Conservation (phyloP, 2,888 invertebrate species). For the Hoplodrina blanda region DNA sequence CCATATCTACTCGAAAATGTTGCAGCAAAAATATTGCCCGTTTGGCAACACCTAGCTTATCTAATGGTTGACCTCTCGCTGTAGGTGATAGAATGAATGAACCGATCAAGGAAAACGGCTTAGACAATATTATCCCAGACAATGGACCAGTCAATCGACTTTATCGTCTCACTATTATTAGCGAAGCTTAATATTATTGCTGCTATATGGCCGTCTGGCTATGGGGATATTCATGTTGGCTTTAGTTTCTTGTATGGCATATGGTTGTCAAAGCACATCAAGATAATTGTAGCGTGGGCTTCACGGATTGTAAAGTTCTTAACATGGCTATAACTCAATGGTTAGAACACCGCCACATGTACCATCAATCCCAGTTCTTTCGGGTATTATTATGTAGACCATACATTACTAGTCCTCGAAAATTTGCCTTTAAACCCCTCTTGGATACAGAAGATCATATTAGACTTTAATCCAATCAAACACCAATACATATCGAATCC, state of each 20-base stretch:
- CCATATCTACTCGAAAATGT: too few species aligned
- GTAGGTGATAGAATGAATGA: constrained; percentile 21
- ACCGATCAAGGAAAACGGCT: constrained; percentile 38
- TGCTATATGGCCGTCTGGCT: constrained; percentile 15
- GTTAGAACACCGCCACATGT: not conserved
- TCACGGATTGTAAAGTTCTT: constrained; percentile 17
- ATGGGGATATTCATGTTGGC: constrained; percentile 13
- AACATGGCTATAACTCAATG: constrained; percentile 4
- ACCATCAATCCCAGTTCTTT: not conserved
- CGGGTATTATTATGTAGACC: too few species aligned
- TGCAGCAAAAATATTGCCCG: too few species aligned
- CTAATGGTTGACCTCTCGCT: not conserved
- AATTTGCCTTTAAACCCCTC: not conserved
- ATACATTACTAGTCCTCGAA: too few species aligned
- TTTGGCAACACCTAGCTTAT: not conserved
- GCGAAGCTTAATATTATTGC: constrained; percentile 21
- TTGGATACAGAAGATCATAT: not conserved
- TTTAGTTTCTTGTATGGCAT: constrained; percentile 5
- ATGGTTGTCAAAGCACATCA: constrained; percentile 4
- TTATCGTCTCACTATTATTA: constrained; percentile 22
- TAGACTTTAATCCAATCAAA: not conserved
- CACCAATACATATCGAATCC: constrained; percentile 18
- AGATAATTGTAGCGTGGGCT: constrained; percentile 18
- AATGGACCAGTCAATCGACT: constrained; percentile 23
- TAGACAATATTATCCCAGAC: constrained; percentile 28